These are phyloP conservation scores for Oscheius sp. DNA, from an alignment of 2,888 invertebrate species.

Conservation along the genomic window DNA sequence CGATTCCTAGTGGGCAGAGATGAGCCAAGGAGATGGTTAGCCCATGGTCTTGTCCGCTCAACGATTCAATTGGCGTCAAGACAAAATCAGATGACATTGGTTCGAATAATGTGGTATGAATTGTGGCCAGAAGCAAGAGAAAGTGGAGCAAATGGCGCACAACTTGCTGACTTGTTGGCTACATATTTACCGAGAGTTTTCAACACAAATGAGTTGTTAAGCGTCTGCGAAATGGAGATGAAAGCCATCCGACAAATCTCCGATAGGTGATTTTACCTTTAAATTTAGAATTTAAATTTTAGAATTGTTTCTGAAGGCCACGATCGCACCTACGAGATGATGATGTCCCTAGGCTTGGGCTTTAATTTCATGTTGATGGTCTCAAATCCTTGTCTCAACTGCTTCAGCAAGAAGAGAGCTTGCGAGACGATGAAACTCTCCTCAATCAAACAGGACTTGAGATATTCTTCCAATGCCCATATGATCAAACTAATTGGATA, in stretches of 20 bases:
- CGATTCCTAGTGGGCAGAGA: constrained; percentile 49
- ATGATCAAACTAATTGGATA: constrained; percentile 94
- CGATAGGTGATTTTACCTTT: too few relatives aligned
- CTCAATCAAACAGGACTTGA: constrained; percentile 79
- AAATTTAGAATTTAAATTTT: too few relatives aligned
- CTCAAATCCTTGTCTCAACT: constrained; percentile 94
- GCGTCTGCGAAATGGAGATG: constrained; percentile 41
- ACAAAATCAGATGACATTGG: constrained; percentile 71
- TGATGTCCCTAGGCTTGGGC: constrained; percentile 42
- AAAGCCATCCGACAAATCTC: constrained; percentile 26
- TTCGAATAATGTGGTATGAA: constrained; percentile 82
- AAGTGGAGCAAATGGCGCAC: constrained; percentile 91
- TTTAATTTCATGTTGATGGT: constrained; percentile 74
- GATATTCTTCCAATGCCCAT: constrained; percentile 96
- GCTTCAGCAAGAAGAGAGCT: constrained; percentile 71
- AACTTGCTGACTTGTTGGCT: constrained; percentile 94
- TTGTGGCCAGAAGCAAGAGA: constrained; percentile 89
- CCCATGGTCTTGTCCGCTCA: constrained; percentile 52
- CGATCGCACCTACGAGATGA: constrained; percentile 32
- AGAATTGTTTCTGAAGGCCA: constrained; percentile 37
- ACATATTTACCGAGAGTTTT: constrained; percentile 87
- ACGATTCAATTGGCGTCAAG: constrained; percentile 50
- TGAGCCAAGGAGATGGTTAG: constrained; percentile 43
- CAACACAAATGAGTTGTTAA: constrained; percentile 40
- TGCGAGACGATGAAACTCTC: constrained; percentile 50